These are phyloP conservation scores for Ammodytes marinus DNA, from an alignment of 2,113 vertebrate species.

Conservation along the genomic window DNA sequence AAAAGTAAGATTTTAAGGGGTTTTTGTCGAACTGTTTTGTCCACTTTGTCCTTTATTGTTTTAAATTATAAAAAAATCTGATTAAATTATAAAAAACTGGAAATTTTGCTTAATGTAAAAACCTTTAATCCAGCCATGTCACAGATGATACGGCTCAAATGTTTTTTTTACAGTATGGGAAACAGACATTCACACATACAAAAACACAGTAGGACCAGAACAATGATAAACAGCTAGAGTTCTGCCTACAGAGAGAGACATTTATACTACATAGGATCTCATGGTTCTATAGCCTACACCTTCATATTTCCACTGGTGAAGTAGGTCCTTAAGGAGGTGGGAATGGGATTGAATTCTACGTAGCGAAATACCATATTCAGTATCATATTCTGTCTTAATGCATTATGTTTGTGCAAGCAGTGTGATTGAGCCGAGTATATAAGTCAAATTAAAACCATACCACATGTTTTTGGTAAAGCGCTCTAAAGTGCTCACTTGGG, in stretches of 20 bases:
- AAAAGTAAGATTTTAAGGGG: too few species aligned
- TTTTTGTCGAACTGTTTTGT: too few species aligned
- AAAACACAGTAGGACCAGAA: not conserved
- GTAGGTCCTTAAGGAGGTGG: not conserved
- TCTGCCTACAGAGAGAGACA: not conserved
- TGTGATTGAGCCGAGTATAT: not conserved
- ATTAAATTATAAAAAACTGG: not conserved
- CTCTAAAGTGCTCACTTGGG: constrained; percentile 4
- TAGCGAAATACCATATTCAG: not conserved
- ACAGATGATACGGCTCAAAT: not conserved
- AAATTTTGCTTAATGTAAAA: not conserved
- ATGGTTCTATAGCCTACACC: too few species aligned
- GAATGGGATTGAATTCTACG: not conserved
- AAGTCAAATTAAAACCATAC: not conserved
- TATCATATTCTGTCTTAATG: not conserved
- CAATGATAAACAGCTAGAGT: not conserved
- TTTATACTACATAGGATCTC: too few species aligned
- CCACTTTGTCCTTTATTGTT: too few species aligned
- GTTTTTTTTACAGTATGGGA: not conserved
- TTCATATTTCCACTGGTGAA: not conserved
- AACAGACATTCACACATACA: not conserved
- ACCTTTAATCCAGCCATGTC: not conserved
- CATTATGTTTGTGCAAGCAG: not conserved
- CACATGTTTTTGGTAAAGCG: constrained; percentile 2
- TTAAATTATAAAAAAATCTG: not conserved